Percentiles rank a stretch among this genome's conserved stretches.
Conservation (phyloP, 2,888 invertebrate species). For the Anoplius nigerrimus region DNA sequence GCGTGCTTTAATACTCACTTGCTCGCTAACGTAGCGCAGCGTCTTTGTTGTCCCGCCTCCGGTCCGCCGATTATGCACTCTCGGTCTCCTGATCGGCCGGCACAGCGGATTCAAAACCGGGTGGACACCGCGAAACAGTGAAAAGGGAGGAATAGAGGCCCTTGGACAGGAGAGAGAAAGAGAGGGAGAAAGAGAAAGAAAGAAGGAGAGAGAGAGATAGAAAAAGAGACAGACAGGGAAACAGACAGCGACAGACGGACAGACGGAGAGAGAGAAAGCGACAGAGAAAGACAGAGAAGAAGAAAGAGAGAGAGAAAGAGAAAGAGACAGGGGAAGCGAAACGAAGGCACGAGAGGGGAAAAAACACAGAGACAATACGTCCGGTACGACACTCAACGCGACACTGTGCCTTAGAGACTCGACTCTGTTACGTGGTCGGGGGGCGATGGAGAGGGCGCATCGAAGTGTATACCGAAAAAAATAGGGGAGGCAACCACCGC, state of each 20-base stretch:
- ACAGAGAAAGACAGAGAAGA: background rate
- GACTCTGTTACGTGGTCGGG: constrained; percentile 39
- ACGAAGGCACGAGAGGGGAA: constrained; percentile 8
- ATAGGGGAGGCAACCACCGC: constrained; percentile 52
- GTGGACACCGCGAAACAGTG: background rate
- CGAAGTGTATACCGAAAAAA: constrained; percentile 42
- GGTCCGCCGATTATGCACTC: constrained; percentile 3
- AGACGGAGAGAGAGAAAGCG: background rate
- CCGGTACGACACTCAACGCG: constrained; percentile 46
- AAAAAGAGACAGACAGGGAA: background rate
- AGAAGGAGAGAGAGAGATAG: background rate
- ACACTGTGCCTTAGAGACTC: constrained; percentile 44
- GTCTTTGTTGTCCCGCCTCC: constrained; percentile 28
- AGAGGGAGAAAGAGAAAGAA: background rate
- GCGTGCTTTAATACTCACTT: constrained; percentile 35
- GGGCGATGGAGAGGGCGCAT: constrained; percentile 44
- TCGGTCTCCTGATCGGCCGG: constrained; percentile 10
- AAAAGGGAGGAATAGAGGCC: background rate
- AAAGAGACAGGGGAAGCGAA: background rate
- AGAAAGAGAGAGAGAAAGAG: background rate
- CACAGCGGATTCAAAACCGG: constrained; percentile 14
- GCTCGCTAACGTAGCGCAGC: constrained; percentile 37
- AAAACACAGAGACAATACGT: constrained; percentile 22
- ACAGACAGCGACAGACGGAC: background rate
- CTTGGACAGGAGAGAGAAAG: background rate